These are phyloP conservation scores for Psix sp. DNA, from an alignment of 1,140 invertebrate species.

Conservation along the genomic window DNA sequence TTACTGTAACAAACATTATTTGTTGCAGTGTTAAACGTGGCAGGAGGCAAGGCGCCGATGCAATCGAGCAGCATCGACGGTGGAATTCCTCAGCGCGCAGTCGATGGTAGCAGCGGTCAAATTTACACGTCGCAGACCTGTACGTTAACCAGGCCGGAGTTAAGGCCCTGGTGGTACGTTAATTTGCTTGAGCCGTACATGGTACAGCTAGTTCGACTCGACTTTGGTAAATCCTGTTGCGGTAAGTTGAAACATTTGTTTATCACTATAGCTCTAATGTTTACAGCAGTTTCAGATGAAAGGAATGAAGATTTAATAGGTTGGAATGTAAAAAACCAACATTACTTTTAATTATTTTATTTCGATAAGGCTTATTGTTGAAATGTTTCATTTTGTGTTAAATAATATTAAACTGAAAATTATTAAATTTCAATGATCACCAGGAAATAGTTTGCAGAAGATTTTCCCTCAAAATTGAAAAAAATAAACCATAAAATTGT, in stretches of 20 bases:
- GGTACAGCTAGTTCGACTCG: slow-evolving; percentile 93
- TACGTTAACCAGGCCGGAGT: slow-evolving; percentile 89
- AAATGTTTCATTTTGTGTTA: too few species aligned
- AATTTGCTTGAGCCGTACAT: slow-evolving; percentile 96
- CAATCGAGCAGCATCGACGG: slow-evolving; percentile 90
- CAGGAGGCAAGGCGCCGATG: slow-evolving; percentile 96
- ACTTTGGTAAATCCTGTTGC: slow-evolving; percentile 94
- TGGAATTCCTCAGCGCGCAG: slow-evolving; percentile 92
- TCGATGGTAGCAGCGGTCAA: slow-evolving; percentile 92
- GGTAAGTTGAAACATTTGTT: slow-evolving; percentile 82
- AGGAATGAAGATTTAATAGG: background rate
- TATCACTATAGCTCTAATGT: too few species aligned
- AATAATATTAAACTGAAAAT: too few species aligned
- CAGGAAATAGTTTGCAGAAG: too few species aligned
- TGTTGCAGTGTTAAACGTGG: slow-evolving; percentile 93
- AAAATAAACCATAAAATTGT: too few species aligned
- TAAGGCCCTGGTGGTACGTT: slow-evolving; percentile 96
- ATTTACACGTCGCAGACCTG: slow-evolving; percentile 90
- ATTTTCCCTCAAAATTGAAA: too few species aligned
- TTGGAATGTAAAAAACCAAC: too few species aligned
- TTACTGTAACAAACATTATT: slow-evolving; percentile 15
- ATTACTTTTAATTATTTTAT: too few species aligned
- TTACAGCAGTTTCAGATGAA: too few species aligned
- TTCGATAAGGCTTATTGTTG: too few species aligned
- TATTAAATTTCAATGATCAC: too few species aligned